Base-by-base conservation (phyloP, 2,888 invertebrate genomes). In the Sinopyrophorus schimmeli region DNA sequence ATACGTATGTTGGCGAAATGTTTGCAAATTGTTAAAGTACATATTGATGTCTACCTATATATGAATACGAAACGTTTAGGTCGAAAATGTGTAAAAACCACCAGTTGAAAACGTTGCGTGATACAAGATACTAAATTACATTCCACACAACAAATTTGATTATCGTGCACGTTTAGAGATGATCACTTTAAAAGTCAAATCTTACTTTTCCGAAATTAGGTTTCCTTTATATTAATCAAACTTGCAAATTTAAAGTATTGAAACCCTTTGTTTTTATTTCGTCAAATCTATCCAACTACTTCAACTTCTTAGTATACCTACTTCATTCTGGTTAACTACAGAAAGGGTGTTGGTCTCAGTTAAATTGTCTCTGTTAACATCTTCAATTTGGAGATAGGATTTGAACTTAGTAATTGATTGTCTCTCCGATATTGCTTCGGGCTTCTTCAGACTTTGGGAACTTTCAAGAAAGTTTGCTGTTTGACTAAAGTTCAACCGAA, bases 61-160 rank as follows among this genome's bases (percentile, higher is more conserved):
- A n/a, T n/a, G n/a, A n/a, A n/a, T n/a, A n/a, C n/a, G n/a, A n/a
- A n/a, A n/a, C n/a, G n/a, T n/a, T n/a, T n/a, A n/a, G n/a, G n/a
- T n/a, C n/a, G n/a, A n/a, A n/a, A n/a, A n/a, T n/a, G n/a, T n/a
- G n/a, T n/a, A n/a, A n/a, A 18, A 43, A 26, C 34, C 34, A 43
- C 43, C 34, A 43, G 43, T 43, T 43, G 43, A 24, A 28, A 32
- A 14, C 27, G 3, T 43, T 9, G 43, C 43, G 43, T 43, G 43
- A n/a, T 35, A 32, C 4, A 20, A 31, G 10, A n/a, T 43, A 43
- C 34, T 43, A 27, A 34, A 34, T n/a, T n/a, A 34, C 31, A 20
- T 32, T 24, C n/a, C 18, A 32, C 18, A 6, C 12, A 35, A 18
- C 34, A 26, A 26, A 43, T 43, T 35, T 35, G 34, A 26, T 14